Conservation (phyloP, 1,140 invertebrate genomes). For the Luehdorfia chinensis region DNA sequence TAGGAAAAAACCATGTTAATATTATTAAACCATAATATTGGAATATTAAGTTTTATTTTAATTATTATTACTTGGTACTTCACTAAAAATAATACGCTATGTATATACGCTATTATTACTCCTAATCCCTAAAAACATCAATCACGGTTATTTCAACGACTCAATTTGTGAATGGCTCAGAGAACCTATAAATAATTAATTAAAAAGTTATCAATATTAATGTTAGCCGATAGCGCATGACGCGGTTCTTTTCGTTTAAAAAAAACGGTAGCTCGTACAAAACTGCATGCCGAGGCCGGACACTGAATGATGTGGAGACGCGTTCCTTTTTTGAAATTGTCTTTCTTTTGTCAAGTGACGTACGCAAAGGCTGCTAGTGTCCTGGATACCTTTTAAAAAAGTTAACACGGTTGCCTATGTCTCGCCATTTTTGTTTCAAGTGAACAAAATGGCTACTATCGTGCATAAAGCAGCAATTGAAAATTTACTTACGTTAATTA, state of each 20-base stretch:
- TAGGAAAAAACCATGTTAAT: no score
- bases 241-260: slow-evolving; percentile 43
- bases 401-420: not conserved
- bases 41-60: no score
- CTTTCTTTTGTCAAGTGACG: slow-evolving; percentile 25
- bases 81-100: no score
- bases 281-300: slow-evolving; percentile 53
- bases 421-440: no score
- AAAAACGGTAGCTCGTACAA: slow-evolving; percentile 65
- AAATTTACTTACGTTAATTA: no score
- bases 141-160: slow-evolving; percentile 31
- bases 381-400: slow-evolving; percentile 8
- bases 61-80: no score
- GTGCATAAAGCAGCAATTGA: no score
- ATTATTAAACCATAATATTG: no score
- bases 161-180: slow-evolving; percentile 46
- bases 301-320: slow-evolving; percentile 59
- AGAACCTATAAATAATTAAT: slow-evolving; percentile 55
- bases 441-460: no score
- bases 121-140: slow-evolving; percentile 25
- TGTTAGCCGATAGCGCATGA: slow-evolving; percentile 53
- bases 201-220: slow-evolving; percentile 60
- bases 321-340: slow-evolving; percentile 39
- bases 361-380: slow-evolving; percentile 15
- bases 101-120: slow-evolving; percentile 2